These are phyloP conservation scores for Capreolus pygargus DNA, from an alignment of 2,113 vertebrate genomes.

Conservation along the genomic window DNA sequence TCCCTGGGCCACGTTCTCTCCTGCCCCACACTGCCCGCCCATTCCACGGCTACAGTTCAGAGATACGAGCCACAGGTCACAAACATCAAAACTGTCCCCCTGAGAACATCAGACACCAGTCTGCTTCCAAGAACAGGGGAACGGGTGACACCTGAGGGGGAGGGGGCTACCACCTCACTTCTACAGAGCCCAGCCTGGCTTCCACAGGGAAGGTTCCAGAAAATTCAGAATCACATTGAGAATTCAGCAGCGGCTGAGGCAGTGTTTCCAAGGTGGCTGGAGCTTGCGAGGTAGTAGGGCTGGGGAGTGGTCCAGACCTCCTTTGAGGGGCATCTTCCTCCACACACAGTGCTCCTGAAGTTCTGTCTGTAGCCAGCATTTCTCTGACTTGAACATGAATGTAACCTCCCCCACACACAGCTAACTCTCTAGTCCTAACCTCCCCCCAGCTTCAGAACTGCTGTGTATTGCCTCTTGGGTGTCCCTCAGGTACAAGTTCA, in stretches of 20 bases:
- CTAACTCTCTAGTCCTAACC: background rate
- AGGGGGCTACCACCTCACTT: background rate
- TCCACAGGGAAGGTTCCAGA: background rate
- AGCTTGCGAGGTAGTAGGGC: accelerated
- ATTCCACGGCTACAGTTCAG: background rate
- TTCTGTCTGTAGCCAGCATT: background rate
- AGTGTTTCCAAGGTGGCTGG: background rate
- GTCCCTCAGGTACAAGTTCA: background rate
- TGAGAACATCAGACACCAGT: background rate
- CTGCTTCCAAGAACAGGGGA: background rate
- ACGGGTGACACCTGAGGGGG: accelerated
- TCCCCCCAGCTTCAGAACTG: background rate
- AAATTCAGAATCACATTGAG: background rate
- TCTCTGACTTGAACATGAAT: background rate
- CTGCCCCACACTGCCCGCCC: background rate
- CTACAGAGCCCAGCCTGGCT: background rate
- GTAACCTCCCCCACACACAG: background rate
- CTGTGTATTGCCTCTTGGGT: no score
- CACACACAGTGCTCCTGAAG: background rate
- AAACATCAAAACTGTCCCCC: background rate
- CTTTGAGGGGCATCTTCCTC: background rate
- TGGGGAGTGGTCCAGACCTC: background rate
- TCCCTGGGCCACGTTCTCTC: background rate
- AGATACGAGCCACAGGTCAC: no score
- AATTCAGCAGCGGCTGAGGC: background rate